phyloP scores from a whole-genome alignment of 2,113 vertebrate genomes.

The Electrona antarctica region DNA sequence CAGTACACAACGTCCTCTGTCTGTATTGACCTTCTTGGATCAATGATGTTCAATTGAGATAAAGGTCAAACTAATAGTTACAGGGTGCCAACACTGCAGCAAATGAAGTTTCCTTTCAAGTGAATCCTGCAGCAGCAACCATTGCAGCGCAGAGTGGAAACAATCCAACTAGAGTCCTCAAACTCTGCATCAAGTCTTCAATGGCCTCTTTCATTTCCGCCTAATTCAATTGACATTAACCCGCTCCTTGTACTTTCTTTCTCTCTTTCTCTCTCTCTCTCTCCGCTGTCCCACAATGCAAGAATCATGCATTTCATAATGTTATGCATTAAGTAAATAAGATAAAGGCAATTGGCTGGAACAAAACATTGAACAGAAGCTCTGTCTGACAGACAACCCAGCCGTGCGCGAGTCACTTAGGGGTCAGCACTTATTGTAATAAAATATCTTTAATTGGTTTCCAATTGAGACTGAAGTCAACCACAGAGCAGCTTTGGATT shows the following conservation, averaged over 20 bases:
- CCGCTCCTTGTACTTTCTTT: constrained; percentile 12
- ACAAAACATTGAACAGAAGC: constrained; percentile 33
- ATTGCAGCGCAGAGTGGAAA: constrained; percentile 40
- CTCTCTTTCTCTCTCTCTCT: constrained; percentile 9
- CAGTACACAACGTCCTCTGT: constrained; percentile 33
- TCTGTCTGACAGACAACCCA: constrained; percentile 37
- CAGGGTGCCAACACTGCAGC: neutral
- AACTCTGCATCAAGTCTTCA: constrained; percentile 30
- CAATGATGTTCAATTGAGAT: constrained; percentile 31
- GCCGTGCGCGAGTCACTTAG: constrained; percentile 48
- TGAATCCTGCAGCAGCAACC: constrained; percentile 20
- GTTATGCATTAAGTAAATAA: constrained; percentile 43
- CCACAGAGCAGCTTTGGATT: constrained; percentile 41
- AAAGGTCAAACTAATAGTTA: constrained; percentile 45
- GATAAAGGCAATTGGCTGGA: constrained; percentile 21
- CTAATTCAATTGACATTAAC: constrained; percentile 38
- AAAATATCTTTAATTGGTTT: constrained; percentile 66
- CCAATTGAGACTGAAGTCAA: constrained; percentile 57
- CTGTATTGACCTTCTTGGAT: constrained; percentile 30
- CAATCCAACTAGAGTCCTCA: constrained; percentile 16
- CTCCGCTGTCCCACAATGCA: constrained; percentile 7
- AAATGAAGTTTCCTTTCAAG: constrained; percentile 9
- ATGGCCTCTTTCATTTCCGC: constrained; percentile 43
- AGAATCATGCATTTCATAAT: constrained; percentile 35
- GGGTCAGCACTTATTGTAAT: constrained; percentile 68